Evolutionary conservation across 2,797 vertebrate species (phyloP).

Genomic region (Phrynocephalus guinanensis): DNA sequence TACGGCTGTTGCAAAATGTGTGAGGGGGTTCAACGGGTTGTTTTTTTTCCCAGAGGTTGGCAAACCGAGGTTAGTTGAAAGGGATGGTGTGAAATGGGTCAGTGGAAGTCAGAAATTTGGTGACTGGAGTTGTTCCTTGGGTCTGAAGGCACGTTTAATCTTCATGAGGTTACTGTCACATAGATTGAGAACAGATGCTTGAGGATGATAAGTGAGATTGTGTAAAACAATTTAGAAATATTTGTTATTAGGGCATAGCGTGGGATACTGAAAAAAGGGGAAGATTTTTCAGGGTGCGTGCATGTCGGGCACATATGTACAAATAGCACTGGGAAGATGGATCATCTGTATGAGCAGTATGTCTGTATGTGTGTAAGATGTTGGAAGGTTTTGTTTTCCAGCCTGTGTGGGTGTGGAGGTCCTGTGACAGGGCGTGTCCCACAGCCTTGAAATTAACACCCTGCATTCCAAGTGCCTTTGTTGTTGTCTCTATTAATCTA

Average conservation of each 20-base stretch:
- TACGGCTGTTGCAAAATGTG: background rate
- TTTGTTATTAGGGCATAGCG: no score
- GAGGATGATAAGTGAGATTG: background rate
- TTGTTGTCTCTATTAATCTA: slow-evolving; percentile 40
- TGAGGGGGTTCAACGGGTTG: background rate
- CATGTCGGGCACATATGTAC: background rate
- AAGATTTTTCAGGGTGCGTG: background rate
- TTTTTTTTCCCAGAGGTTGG: background rate
- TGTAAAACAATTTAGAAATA: background rate
- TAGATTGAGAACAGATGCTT: background rate
- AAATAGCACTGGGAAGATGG: background rate
- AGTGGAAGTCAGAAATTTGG: background rate
- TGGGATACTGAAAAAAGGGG: no score
- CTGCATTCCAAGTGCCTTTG: slow-evolving; percentile 31
- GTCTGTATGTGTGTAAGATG: background rate
- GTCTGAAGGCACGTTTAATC: no score
- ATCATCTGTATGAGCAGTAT: background rate
- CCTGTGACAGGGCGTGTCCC: background rate
- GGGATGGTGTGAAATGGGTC: background rate
- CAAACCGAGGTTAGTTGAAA: background rate
- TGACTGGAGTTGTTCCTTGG: background rate
- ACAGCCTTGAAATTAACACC: background rate
- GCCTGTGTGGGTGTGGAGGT: background rate
- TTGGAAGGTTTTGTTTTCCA: background rate
- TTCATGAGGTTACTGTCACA: background rate